Evolutionary conservation across 2,797 vertebrate genomes (phyloP).

Genomic region (Borostomias antarcticus): DNA sequence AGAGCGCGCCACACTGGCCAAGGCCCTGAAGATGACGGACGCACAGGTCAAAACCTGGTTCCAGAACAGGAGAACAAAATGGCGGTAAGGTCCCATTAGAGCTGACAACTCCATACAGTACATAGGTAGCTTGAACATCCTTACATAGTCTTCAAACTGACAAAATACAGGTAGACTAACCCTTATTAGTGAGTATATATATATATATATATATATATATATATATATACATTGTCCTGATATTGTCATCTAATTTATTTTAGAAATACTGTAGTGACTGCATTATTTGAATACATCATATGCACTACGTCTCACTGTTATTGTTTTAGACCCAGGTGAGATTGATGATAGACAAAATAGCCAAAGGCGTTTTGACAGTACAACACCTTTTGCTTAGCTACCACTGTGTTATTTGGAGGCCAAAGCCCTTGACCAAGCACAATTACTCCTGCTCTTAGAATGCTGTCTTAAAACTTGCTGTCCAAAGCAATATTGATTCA

Average conservation of each 20-base stretch:
- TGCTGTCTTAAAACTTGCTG: conserved; percentile 77
- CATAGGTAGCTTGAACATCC: no score
- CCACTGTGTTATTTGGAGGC: conserved; percentile 34
- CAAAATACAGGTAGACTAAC: no score
- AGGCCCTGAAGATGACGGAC: conserved; percentile 95
- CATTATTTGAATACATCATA: no score
- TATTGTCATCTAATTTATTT: no score
- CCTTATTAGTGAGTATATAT: no score
- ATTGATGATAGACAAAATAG: conserved; percentile 30
- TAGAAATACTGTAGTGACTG: no score
- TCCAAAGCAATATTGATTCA: conserved; percentile 75
- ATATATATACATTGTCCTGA: no score
- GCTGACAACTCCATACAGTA: no score
- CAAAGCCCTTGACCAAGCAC: conserved; percentile 78
- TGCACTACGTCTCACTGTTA: background rate
- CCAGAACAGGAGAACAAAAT: conserved; percentile 97
- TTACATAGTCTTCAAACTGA: no score
- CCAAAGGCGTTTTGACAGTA: conserved; percentile 48
- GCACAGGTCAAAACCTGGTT: conserved; percentile 99
- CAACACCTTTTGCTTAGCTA: conserved; percentile 73
- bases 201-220: no score
- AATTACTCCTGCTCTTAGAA: conserved; percentile 76
- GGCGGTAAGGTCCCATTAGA: conserved; percentile 80
- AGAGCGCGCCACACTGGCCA: conserved; percentile 88
- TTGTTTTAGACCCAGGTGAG: conserved; percentile 12